phyloP scores from a whole-genome alignment of 2,888 invertebrate species.

The Eupithecia dodoneata region DNA sequence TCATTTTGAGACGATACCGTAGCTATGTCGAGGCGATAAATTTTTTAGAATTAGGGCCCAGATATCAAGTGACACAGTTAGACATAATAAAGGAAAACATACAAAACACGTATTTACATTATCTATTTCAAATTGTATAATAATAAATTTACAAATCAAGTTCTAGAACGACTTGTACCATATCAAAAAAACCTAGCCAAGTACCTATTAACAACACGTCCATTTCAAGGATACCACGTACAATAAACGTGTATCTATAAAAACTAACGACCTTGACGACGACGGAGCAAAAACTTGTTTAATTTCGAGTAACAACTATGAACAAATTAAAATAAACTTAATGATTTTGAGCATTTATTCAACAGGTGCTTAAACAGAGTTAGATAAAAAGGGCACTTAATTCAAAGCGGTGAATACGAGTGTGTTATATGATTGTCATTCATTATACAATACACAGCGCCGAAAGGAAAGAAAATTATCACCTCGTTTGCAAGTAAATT shows the following conservation, averaged over 20 bases:
- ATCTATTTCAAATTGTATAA: neutral
- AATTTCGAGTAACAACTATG: constrained; percentile 47
- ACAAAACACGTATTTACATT: neutral
- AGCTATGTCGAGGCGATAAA: too few species aligned
- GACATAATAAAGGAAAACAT: neutral
- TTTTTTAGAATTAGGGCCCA: too few species aligned
- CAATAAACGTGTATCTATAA: constrained; percentile 42
- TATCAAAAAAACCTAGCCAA: constrained; percentile 41
- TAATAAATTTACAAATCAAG: constrained; percentile 24
- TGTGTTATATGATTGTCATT: constrained; percentile 8
- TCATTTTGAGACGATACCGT: too few species aligned
- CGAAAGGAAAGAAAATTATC: constrained; percentile 23
- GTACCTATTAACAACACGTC: constrained; percentile 42
- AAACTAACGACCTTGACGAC: constrained; percentile 51
- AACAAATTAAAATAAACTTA: constrained; percentile 45
- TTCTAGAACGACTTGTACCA: constrained; percentile 37
- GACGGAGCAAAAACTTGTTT: constrained; percentile 53
- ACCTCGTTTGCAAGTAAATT: constrained; percentile 11
- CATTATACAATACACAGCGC: constrained; percentile 28
- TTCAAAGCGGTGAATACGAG: constrained; percentile 20
- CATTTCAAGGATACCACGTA: constrained; percentile 46
- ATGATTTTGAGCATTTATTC: constrained; percentile 38
- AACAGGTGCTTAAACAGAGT: constrained; percentile 35
- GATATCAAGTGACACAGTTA: neutral
- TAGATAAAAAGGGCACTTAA: constrained; percentile 31